phyloP scores from a whole-genome alignment of 2,113 vertebrate genomes.

The Casuarius casuarius region DNA sequence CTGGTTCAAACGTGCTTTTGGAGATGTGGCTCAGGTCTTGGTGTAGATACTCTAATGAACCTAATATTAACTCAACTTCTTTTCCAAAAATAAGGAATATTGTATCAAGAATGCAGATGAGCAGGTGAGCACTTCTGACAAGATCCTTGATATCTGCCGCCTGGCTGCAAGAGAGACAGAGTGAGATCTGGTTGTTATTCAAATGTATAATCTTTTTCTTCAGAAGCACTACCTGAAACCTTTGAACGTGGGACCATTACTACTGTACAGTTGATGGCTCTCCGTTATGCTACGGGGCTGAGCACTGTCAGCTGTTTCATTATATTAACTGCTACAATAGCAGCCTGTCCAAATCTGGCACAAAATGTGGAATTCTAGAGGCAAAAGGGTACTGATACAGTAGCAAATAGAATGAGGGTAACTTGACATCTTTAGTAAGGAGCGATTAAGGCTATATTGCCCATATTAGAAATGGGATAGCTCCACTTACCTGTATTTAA shows the following conservation, averaged over 20 bases:
- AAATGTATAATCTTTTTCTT: neutral
- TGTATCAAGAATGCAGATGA: neutral
- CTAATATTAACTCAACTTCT: neutral
- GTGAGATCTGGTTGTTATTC: neutral
- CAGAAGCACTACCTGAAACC: neutral
- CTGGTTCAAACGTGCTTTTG: neutral
- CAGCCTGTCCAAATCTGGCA: neutral
- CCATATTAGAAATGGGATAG: neutral
- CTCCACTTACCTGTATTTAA: neutral
- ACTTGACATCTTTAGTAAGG: neutral
- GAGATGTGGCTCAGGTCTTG: neutral
- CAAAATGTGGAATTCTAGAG: neutral
- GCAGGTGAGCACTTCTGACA: neutral
- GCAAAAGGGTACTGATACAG: neutral
- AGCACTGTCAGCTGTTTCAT: neutral
- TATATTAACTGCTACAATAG: neutral
- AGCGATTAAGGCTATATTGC: neutral
- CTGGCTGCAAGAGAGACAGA: neutral
- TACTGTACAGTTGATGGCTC: neutral
- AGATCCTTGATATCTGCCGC: neutral
- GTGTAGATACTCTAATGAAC: neutral
- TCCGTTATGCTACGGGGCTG: neutral
- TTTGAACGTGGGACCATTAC: neutral
- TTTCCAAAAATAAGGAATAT: neutral
- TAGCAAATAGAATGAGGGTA: neutral